These are phyloP conservation scores for Cynoglossus semilaevis DNA, from an alignment of 2,113 vertebrate genomes.

Conservation along the genomic window DNA sequence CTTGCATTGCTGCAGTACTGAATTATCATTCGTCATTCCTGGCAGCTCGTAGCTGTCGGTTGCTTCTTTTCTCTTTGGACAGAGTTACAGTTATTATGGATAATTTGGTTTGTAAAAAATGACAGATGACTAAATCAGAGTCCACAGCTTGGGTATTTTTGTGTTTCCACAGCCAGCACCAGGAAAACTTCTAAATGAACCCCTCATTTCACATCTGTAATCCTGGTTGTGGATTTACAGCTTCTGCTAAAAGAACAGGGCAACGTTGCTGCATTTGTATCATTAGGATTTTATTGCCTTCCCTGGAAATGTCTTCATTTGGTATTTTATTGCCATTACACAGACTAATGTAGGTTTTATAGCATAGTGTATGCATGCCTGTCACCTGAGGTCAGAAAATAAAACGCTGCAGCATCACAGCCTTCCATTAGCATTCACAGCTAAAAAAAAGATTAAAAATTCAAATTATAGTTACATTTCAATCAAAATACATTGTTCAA, in stretches of 20 bases:
- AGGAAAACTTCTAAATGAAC: conserved; percentile 22
- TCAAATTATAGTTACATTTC: conserved; percentile 4
- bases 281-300: conserved; percentile 58
- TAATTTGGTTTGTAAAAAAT: conserved; percentile 9
- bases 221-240: conserved; percentile 38
- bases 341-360: conserved; percentile 35
- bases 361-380: conserved; percentile 25
- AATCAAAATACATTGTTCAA: background rate
- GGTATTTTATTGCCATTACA: conserved; percentile 43
- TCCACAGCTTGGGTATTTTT: conserved; percentile 12
- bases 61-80: background rate
- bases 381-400: conserved; percentile 23
- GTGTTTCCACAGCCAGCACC: conserved; percentile 28
- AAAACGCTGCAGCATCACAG: conserved; percentile 15
- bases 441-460: conserved; percentile 13
- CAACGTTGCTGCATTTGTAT: conserved; percentile 44
- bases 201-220: conserved; percentile 33
- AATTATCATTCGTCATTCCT: background rate
- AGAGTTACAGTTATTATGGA: conserved; percentile 14
- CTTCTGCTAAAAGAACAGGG: conserved; percentile 47
- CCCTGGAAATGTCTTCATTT: conserved; percentile 57
- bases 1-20: conserved; percentile 1
- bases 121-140: conserved; percentile 22
- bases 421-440: conserved; percentile 14
- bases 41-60: conserved; percentile 2